Evolutionary conservation across 2,113 vertebrate genomes (phyloP).

Genomic region (Phrynocephalus versicolor): DNA sequence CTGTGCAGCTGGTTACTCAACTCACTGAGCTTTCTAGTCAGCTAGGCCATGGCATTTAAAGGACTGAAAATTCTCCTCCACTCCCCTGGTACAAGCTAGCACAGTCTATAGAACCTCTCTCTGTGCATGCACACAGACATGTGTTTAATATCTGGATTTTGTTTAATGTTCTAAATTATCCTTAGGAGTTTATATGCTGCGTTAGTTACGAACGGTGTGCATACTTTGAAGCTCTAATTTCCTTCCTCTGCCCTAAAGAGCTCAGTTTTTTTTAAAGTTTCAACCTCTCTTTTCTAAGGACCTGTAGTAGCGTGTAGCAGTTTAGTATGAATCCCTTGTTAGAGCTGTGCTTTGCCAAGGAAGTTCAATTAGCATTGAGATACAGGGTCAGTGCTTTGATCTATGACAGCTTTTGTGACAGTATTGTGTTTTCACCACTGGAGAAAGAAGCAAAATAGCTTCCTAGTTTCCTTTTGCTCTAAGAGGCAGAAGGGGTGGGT

Average conservation of each 20-base stretch:
- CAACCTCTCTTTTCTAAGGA: constrained; percentile 18
- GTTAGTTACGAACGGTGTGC: background rate
- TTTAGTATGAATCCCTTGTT: constrained; percentile 18
- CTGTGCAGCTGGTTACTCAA: no score
- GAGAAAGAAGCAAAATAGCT: constrained; percentile 24
- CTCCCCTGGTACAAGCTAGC: no score
- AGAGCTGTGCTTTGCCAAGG: constrained; percentile 10
- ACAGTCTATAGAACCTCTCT: no score
- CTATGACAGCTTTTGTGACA: constrained; percentile 11
- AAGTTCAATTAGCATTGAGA: constrained; percentile 19
- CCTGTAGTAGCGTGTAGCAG: background rate
- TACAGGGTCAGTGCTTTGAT: constrained; percentile 4
- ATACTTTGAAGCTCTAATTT: background rate
- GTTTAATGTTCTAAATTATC: background rate
- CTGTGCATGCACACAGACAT: background rate
- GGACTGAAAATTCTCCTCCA: no score
- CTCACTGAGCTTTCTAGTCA: no score
- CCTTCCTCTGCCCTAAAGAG: background rate
- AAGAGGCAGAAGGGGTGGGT: constrained; percentile 32
- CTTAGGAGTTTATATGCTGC: background rate
- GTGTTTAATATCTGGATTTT: background rate
- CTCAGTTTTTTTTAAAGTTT: constrained; percentile 6
- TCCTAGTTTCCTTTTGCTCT: constrained; percentile 36
- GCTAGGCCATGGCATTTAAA: no score
- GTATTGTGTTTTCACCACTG: constrained; percentile 26